Evolutionary conservation across 1,140 invertebrate species (phyloP), one percentile per base, ranked within the genome.

Genomic region (Cyclargus thomasi): DNA sequence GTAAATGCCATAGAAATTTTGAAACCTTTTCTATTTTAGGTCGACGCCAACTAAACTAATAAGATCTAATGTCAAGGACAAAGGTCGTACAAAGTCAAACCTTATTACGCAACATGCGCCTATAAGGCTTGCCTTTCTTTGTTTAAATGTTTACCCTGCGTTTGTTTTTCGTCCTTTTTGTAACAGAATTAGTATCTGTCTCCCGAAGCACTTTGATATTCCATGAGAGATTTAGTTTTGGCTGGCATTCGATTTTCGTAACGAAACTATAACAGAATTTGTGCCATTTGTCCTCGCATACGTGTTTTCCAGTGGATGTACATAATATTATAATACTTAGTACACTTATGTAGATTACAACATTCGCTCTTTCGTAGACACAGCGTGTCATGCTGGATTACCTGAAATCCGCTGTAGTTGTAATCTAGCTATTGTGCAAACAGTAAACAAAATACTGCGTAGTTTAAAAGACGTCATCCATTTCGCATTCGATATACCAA

Each of bases 401-500:
- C 11, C 36, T 47, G 14, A 47, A 47, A 47, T 47, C 36, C 3
- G 0, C 14, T 16, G 39, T 47, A 47, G 3, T 16, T 2, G 39
- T 29, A 8, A 47, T 47, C 36, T 14, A 39, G 23, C 29, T 29
- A 47, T 47, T 47, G 14, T 11, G 39, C 39, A 47, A 8, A 47
- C 39, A 47, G 39, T 47, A 47, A 47, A 47, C 39, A 47, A 29
- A 29, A 29, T 29, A 47, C 39, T 47, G 10, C 39, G 39, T 47
- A 47, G 39, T 47, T 47, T 47, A 14, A 47, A 47, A 47, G 39
- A 29, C 20, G 17, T 59, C 11, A 59, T 18, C 18, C 18, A 59
- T 59, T 59, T 59, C 55, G 17, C 55, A 22, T 85, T 74, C 80
- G 70, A 77, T 83, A 81, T 80, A 81, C 78, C 71, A 70, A 76